Evolutionary conservation across 2,888 invertebrate genomes (phyloP).

Genomic region (Nemurella pictetii): DNA sequence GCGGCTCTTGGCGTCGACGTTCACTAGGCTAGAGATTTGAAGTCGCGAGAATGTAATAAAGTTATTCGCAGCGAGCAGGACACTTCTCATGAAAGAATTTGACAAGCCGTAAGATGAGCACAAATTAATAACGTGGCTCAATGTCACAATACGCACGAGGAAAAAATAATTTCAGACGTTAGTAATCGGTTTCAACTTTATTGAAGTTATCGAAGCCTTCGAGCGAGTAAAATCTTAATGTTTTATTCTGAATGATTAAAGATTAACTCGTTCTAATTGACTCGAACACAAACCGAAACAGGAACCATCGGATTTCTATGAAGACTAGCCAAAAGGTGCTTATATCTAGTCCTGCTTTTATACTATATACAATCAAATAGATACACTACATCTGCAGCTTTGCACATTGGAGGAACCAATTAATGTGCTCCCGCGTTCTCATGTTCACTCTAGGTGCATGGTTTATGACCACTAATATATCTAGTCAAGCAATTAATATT

Average conservation of each 20-base stretch:
- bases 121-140: neutral
- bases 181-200: no score
- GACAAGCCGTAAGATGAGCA: neutral
- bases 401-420: neutral
- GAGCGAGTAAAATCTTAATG: no score
- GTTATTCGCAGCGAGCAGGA: neutral
- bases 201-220: no score
- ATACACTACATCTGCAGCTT: neutral
- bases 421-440: conserved; percentile 1
- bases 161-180: no score
- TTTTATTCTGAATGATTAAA: no score
- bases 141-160: no score
- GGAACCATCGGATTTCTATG: no score
- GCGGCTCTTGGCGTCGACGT: neutral
- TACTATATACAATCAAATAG: no score
- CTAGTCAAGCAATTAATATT: neutral
- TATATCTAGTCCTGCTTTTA: no score
- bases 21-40: neutral
- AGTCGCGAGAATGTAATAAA: neutral
- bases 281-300: no score
- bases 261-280: no score
- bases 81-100: neutral
- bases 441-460: neutral
- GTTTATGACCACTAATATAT: neutral
- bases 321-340: no score